Conservation (phyloP, 2,888 invertebrate genomes). For the Vandiemenella viatica region DNA sequence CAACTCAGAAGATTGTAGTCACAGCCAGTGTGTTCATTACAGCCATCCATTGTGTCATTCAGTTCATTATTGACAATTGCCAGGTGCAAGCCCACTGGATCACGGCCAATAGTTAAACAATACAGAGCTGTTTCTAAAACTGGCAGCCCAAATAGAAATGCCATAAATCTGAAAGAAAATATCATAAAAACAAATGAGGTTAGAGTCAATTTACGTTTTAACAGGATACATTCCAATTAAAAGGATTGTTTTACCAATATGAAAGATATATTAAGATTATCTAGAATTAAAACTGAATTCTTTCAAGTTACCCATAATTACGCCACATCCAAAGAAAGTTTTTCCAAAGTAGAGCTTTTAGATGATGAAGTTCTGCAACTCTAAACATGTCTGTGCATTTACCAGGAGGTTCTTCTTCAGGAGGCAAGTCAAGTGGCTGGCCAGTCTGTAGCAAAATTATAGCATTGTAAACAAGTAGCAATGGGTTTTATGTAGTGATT, state of each 20-base stretch:
- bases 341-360: constrained; percentile 76
- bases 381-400: constrained; percentile 41
- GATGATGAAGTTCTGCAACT: constrained; percentile 51
- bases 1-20: constrained; percentile 57
- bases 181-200: too few species aligned
- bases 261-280: too few species aligned
- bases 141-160: constrained; percentile 74
- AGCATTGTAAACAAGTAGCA: too few species aligned
- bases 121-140: constrained; percentile 75
- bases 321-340: constrained; percentile 76
- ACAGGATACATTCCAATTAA: too few species aligned
- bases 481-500: too few species aligned
- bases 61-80: constrained; percentile 72
- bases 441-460: background rate
- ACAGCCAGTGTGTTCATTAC: constrained; percentile 34
- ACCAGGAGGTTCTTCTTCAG: constrained; percentile 44
- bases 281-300: too few species aligned
- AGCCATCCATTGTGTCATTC: constrained; percentile 24
- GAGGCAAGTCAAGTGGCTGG: constrained; percentile 40
- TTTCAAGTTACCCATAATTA: constrained; percentile 50
- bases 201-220: too few species aligned
- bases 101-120: constrained; percentile 78
- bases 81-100: constrained; percentile 58
- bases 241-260: too few species aligned
- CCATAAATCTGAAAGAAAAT: constrained; percentile 45